Percentiles rank a stretch among this genome's conserved stretches.
Conservation (phyloP, 2,888 invertebrate genomes). For the Drosophila antonietae region DNA sequence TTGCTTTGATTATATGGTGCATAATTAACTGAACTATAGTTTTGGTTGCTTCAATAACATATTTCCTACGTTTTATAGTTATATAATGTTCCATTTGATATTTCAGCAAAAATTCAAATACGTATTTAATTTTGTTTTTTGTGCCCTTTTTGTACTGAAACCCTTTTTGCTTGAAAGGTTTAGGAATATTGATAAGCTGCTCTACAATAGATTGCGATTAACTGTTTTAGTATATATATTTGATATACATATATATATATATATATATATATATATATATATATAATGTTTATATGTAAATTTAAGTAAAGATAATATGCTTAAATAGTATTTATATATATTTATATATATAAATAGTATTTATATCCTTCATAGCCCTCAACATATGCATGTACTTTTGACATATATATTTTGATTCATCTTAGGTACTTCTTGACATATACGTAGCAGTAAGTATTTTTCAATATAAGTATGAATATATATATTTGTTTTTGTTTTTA, state of each 20-base stretch:
- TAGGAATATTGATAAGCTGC: conserved; percentile 9
- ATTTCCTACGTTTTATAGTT: not conserved
- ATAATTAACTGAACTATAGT: conserved; percentile 28
- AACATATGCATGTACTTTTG: conserved; percentile 5
- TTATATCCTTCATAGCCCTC: conserved; percentile 7
- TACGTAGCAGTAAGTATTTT: conserved; percentile 32
- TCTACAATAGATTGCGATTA: conserved; percentile 21
- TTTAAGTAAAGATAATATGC: conserved; percentile 8
- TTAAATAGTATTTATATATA: conserved; percentile 11
- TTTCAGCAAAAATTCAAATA: conserved; percentile 13
- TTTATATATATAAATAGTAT: conserved; percentile 14
- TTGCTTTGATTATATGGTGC: conserved; percentile 37
- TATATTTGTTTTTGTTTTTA: conserved; percentile 11
- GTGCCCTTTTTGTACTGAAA: conserved; percentile 50
- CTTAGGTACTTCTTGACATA: conserved; percentile 56
- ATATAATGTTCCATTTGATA: conserved; percentile 2
- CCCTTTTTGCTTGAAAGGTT: conserved; percentile 21
- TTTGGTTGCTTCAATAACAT: not conserved
- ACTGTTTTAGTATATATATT: conserved; percentile 12
- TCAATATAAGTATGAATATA: conserved; percentile 13
- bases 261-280: not conserved
- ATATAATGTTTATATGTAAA: conserved; percentile 8
- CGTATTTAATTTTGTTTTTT: conserved; percentile 12
- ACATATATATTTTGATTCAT: conserved; percentile 17
- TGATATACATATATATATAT: not conserved